Evolutionary conservation across 2,113 vertebrate genomes (phyloP).

Genomic region (Mesitornis unicolor): DNA sequence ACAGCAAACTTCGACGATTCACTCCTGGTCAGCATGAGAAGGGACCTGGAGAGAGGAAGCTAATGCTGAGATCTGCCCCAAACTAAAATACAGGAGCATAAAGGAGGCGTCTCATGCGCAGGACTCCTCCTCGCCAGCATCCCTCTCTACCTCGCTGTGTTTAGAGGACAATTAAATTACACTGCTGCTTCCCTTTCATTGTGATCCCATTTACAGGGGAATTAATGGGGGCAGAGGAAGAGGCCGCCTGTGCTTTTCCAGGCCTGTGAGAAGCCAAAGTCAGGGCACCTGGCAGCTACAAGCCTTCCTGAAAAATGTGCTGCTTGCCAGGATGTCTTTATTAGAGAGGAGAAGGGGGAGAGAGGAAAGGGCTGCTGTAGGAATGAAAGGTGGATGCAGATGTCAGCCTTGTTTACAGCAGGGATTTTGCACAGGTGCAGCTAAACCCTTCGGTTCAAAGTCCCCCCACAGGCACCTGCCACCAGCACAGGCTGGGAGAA

Average conservation of each 20-base stretch:
- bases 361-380: not conserved
- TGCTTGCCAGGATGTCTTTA: not conserved
- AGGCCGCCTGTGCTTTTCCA: not conserved
- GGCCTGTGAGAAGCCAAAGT: not conserved
- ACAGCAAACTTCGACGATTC: fast-evolving
- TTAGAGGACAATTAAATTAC: conserved; percentile 27
- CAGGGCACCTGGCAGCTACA: not conserved
- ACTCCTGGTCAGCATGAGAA: not conserved
- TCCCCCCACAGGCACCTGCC: not conserved
- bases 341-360: not conserved
- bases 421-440: not conserved
- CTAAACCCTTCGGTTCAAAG: not conserved
- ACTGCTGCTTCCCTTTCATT: not conserved
- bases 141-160: not conserved
- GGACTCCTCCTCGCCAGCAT: not conserved
- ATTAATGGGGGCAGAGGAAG: conserved; percentile 49
- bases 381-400: not conserved
- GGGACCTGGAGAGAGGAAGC: not conserved
- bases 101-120: not conserved
- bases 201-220: conserved; percentile 11
- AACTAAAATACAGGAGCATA: not conserved
- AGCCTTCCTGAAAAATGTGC: not conserved
- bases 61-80: not conserved
- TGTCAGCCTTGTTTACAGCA: not conserved
- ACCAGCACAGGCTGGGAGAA: not conserved